Evolutionary conservation across 2,797 vertebrate genomes (phyloP), one percentile per base, ranked within the genome.

Genomic region (Loriculus beryllinus): DNA sequence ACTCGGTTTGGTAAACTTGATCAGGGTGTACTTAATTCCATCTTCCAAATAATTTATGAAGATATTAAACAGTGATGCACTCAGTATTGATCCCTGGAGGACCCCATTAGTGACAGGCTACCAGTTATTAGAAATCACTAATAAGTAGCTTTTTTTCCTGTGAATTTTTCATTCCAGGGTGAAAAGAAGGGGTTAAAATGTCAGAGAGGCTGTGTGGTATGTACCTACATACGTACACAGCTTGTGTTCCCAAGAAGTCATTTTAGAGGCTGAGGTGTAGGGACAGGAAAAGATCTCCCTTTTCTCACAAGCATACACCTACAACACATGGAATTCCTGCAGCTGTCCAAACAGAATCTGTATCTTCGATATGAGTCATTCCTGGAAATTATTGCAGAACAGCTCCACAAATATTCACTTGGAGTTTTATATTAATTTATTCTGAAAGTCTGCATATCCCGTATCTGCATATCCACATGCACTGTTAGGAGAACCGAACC

Each of bases 151-250:
- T 71, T 71, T 71, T 70, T 77, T 43, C 40, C 80, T 5, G 18
- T 76, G 16, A 70, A 33, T 77, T 91, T 77, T 17, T 77, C 21
- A 19, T 26, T 28, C 31, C 6, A 31, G 4, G 11, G 14, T 28
- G 31, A 16, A 87, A 79, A 86, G 17, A 71, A 70, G 6, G 3
- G 4, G 1, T 43, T 74, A 82, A 81, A 62, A 47, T 33, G 5
- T 39, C 51, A 64, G 57, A 79, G 72, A 63, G 6, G 1, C 4
- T 42, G 2, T 69, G 23, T 54, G 20, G 8, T 22, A 42, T 0
- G 0, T 67, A 33, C 10, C 8, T 47, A 35, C 13, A 4, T 14
- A 23, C 2, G 4, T 49, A 33, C 10, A 18, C 7, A 39, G 2
- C 12, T 26, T 26, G 31, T 45, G 6, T 3, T 77, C 33, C 28